Percentiles rank a stretch among this genome's conserved stretches.
These are phyloP conservation scores for Onychomys leucogaster DNA, from an alignment of 2,797 vertebrate species.

Conservation along the genomic window DNA sequence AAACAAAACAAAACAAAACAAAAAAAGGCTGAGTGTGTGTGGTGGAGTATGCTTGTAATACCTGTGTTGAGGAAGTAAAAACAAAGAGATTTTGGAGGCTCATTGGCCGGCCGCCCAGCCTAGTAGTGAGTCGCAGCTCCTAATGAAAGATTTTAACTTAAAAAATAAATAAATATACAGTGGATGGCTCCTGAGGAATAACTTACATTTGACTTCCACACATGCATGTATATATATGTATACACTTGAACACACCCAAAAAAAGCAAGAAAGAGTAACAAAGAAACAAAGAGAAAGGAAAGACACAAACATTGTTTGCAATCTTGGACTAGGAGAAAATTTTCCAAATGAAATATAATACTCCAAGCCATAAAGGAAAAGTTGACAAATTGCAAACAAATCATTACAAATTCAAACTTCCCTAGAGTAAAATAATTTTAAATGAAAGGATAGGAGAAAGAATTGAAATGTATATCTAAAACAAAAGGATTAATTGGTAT, in stretches of 20 bases:
- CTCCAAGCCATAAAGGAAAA: background rate
- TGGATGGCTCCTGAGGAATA: background rate
- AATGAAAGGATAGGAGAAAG: background rate
- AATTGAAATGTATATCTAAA: background rate
- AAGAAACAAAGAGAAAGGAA: no score
- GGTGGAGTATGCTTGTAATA: background rate
- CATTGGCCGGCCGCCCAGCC: background rate
- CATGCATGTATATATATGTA: background rate
- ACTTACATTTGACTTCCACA: background rate
- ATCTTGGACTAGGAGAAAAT: background rate
- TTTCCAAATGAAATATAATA: background rate
- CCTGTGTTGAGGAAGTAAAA: background rate
- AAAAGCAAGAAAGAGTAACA: no score
- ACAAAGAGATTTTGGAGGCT: background rate
- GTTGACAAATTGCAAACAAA: background rate
- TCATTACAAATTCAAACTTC: slow-evolving; percentile 15
- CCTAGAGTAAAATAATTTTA: background rate
- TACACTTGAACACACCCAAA: background rate
- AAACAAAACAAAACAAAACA: no score
- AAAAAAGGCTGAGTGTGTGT: background rate
- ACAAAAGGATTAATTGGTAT: background rate
- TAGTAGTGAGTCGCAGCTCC: background rate
- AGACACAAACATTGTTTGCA: background rate
- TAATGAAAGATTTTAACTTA: background rate
- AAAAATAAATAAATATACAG: background rate